Conservation (phyloP, 2,113 vertebrate species). For the Catharus bicknelli region DNA sequence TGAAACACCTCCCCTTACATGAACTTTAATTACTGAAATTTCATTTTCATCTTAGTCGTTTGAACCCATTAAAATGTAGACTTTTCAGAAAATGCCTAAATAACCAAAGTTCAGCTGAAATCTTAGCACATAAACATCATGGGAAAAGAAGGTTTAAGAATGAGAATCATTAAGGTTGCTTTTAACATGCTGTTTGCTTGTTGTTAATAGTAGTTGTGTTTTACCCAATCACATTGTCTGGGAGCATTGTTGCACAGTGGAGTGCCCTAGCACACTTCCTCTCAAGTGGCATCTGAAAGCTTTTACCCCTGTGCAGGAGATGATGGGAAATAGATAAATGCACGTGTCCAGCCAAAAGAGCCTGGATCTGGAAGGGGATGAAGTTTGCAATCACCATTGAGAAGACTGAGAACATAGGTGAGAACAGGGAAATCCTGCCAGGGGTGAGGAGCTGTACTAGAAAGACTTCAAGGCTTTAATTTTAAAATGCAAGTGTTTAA, state of each 20-base stretch:
- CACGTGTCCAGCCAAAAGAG: not conserved
- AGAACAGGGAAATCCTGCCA: not conserved
- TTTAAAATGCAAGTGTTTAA: not conserved
- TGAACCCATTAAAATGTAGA: slow-evolving; percentile 32
- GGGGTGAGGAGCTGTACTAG: not conserved
- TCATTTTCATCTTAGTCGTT: slow-evolving; percentile 40
- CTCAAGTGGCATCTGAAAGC: not conserved
- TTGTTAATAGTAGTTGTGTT: not conserved
- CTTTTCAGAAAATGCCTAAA: slow-evolving; percentile 32
- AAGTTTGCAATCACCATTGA: rapidly evolving
- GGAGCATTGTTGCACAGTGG: not conserved
- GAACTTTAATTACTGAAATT: slow-evolving; percentile 58
- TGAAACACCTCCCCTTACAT: slow-evolving; percentile 56
- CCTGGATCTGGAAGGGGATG: not conserved
- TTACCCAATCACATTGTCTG: not conserved
- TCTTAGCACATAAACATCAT: not conserved
- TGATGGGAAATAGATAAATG: not conserved
- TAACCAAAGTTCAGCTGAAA: not conserved
- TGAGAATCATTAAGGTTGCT: not conserved
- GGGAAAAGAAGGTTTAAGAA: slow-evolving; percentile 1
- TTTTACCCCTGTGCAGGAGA: not conserved
- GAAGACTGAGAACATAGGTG: not conserved
- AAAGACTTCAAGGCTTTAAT: not conserved
- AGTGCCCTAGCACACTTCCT: not conserved
- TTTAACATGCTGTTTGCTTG: not conserved